Evolutionary conservation across 2,113 vertebrate genomes (phyloP).

Genomic region (Aldabrachelys gigantea): DNA sequence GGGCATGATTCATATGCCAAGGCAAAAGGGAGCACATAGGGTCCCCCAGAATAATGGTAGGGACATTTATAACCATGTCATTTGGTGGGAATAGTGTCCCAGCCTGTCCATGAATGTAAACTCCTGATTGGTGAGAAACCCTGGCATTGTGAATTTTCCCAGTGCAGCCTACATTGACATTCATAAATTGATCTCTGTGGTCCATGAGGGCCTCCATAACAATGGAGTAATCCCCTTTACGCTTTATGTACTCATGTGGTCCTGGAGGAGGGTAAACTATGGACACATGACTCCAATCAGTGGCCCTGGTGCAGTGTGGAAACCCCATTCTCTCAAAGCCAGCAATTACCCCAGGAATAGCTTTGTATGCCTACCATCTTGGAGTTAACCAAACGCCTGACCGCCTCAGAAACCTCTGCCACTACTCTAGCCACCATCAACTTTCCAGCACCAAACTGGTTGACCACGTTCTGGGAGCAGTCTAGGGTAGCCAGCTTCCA

Average conservation of each 20-base stretch:
- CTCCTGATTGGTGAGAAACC: background rate
- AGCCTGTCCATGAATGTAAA: background rate
- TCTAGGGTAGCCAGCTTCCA: too few species aligned
- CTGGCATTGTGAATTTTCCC: background rate
- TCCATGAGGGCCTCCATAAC: background rate
- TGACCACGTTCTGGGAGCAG: background rate
- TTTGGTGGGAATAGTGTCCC: too few species aligned
- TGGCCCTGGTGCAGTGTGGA: background rate
- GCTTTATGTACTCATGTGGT: background rate
- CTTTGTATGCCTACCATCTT: background rate
- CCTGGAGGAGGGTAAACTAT: background rate
- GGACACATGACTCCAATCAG: too few species aligned
- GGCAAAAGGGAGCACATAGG: too few species aligned
- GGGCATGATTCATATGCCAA: too few species aligned
- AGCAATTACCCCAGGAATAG: background rate
- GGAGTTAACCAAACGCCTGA: background rate
- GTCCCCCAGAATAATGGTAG: too few species aligned
- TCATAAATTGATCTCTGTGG: background rate
- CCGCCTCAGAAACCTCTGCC: background rate
- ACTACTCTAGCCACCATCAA: too few species aligned
- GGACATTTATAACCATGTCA: too few species aligned
- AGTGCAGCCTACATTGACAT: background rate
- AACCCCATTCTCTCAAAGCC: background rate
- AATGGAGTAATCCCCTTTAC: background rate
- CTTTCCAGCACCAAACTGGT: background rate